phyloP scores from a whole-genome alignment of 2,888 invertebrate genomes.

The Ypsolopha sequella region DNA sequence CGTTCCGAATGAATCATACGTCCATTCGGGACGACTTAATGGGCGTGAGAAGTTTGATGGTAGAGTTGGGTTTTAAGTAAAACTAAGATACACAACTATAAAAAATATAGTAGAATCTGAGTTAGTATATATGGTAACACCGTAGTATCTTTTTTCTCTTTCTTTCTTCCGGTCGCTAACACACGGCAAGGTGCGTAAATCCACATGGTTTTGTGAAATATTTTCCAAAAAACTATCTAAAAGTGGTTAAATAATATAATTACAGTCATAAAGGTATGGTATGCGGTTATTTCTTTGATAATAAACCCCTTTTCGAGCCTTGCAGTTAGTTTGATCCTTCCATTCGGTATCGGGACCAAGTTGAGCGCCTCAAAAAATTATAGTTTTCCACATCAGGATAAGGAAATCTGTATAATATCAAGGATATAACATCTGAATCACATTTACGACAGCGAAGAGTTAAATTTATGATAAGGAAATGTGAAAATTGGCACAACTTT shows the following conservation, averaged over 20 bases:
- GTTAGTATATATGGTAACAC: constrained; percentile 15
- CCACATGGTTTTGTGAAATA: constrained; percentile 49
- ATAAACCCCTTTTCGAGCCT: not conserved
- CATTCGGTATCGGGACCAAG: no score
- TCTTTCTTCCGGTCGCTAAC: constrained; percentile 65
- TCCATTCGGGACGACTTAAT: no score
- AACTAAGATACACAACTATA: not conserved
- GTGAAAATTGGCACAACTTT: no score
- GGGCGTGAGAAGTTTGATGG: not conserved
- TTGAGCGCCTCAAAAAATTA: no score
- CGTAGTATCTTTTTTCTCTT: constrained; percentile 16
- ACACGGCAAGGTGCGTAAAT: constrained; percentile 55
- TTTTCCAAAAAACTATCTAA: constrained; percentile 7
- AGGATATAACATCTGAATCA: not conserved
- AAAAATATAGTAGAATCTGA: not conserved
- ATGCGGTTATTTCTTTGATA: not conserved
- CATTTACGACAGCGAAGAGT: not conserved
- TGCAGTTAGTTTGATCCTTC: no score
- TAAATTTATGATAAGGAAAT: not conserved
- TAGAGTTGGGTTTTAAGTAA: not conserved
- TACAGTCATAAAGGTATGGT: not conserved
- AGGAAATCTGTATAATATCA: not conserved
- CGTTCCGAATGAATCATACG: no score
- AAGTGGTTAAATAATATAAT: not conserved
- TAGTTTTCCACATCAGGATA: no score